phyloP scores from a whole-genome alignment of 2,888 invertebrate species.

The Eubasilissa splendida region DNA sequence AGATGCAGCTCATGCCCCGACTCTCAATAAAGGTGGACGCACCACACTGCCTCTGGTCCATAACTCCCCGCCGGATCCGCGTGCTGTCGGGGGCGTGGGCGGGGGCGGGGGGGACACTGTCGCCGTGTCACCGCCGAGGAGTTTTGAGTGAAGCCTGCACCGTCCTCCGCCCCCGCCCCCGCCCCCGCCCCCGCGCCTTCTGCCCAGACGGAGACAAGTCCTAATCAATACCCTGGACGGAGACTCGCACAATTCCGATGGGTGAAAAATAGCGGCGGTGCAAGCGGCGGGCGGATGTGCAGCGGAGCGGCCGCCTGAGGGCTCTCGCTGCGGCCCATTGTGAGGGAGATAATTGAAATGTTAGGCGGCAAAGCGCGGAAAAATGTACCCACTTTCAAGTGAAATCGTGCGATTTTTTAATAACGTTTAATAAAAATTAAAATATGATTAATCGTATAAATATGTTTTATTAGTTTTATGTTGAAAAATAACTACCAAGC shows the following conservation, averaged over 20 bases:
- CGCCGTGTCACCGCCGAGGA: constrained; percentile 51
- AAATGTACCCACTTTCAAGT: no score
- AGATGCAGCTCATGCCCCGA: no score
- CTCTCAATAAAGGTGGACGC: no score
- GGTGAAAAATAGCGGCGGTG: constrained; percentile 52
- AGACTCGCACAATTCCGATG: constrained; percentile 56
- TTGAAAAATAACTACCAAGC: no score
- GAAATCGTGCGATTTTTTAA: no score
- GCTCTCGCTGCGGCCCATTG: constrained; percentile 22
- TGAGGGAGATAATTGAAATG: constrained; percentile 42
- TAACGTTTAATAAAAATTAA: no score
- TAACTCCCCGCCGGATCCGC: no score
- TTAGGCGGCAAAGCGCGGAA: background rate
- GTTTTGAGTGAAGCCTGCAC: constrained; percentile 56
- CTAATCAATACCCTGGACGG: constrained; percentile 57
- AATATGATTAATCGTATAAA: no score
- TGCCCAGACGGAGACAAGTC: constrained; percentile 56
- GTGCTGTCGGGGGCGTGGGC: background rate
- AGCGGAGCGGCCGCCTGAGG: constrained; percentile 11
- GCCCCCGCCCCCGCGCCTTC: constrained; percentile 41
- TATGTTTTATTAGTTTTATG: no score
- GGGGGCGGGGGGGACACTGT: constrained; percentile 41
- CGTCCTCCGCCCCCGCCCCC: constrained; percentile 38
- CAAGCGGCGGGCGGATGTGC: constrained; percentile 19
- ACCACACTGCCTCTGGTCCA: no score